Conservation (phyloP, 2,113 vertebrate species). For the Pardalotus punctatus region DNA sequence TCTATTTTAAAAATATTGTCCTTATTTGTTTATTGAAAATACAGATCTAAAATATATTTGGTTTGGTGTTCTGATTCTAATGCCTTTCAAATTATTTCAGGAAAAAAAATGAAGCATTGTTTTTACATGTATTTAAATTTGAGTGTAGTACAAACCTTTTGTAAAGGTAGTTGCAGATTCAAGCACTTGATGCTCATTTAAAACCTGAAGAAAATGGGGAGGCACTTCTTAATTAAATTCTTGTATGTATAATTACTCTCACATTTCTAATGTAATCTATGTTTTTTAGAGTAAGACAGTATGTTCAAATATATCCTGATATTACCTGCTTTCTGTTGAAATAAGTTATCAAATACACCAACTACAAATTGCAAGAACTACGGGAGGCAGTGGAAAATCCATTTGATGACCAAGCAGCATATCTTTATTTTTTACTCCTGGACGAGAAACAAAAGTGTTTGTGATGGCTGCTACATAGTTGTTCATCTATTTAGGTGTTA, state of each 20-base stretch:
- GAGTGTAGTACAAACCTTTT: background rate
- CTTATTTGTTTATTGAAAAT: background rate
- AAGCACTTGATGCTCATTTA: background rate
- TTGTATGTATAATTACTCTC: background rate
- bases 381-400: background rate
- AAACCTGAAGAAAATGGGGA: background rate
- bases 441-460: background rate
- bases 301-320: background rate
- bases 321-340: background rate
- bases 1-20: background rate
- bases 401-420: background rate
- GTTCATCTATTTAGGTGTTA: background rate
- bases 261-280: background rate
- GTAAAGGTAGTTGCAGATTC: background rate
- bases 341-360: background rate
- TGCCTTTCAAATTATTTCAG: background rate
- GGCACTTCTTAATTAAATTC: background rate
- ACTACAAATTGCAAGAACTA: background rate
- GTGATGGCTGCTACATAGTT: background rate
- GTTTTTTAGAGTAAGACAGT: background rate
- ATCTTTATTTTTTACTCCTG: background rate
- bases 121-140: background rate
- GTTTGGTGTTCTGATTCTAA: background rate
- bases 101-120: background rate
- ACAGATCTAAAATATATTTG: background rate